Evolutionary conservation across 2,888 invertebrate species (phyloP).

Genomic region (Tipula confusa): DNA sequence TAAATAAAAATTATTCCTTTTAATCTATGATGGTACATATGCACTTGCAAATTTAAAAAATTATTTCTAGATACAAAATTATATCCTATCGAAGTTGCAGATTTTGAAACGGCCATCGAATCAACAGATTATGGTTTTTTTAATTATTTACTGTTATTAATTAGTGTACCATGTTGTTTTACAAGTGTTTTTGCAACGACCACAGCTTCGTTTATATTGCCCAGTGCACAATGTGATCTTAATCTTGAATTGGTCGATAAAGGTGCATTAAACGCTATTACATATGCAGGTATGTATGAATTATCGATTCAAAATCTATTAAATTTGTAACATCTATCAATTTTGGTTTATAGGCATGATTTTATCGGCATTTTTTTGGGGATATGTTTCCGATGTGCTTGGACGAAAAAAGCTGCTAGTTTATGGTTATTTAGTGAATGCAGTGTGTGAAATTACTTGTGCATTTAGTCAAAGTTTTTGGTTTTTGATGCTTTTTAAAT

Average conservation of each 20-base stretch:
- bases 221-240: slow-evolving; percentile 71
- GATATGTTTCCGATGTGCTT: slow-evolving; percentile 68
- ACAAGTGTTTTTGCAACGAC: slow-evolving; percentile 67
- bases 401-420: slow-evolving; percentile 65
- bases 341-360: slow-evolving; percentile 63
- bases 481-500: slow-evolving; percentile 66
- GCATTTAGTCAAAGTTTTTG: slow-evolving; percentile 63
- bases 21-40: too few relatives aligned
- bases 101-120: slow-evolving; percentile 68
- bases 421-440: slow-evolving; percentile 61
- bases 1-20: too few relatives aligned
- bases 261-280: slow-evolving; percentile 65
- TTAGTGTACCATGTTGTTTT: slow-evolving; percentile 62
- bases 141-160: slow-evolving; percentile 59
- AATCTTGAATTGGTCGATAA: slow-evolving; percentile 62
- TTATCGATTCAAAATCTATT: too few relatives aligned
- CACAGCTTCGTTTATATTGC: slow-evolving; percentile 67
- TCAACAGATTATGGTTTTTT: slow-evolving; percentile 67
- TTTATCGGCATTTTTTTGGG: slow-evolving; percentile 70
- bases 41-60: too few relatives aligned
- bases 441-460: slow-evolving; percentile 59
- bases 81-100: slow-evolving; percentile 44
- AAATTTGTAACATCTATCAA: background rate
- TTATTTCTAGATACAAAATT: background rate
- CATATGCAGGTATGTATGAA: slow-evolving; percentile 70